Evolutionary conservation across 2,797 vertebrate genomes (phyloP).

Genomic region (Sebastes nivosus): DNA sequence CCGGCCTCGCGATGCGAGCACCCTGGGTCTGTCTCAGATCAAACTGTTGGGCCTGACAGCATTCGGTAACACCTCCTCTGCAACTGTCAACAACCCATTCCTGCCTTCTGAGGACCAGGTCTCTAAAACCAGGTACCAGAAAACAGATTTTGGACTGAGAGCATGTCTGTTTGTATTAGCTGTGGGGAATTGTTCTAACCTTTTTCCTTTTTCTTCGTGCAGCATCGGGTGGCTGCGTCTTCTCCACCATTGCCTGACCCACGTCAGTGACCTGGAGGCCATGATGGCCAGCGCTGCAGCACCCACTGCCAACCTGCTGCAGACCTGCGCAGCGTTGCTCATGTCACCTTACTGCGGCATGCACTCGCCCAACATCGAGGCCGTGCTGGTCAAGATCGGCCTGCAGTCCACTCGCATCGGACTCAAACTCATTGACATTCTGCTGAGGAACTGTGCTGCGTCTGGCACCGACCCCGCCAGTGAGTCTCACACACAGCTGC

Average conservation of each 20-base stretch:
- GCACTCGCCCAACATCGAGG: slow-evolving; percentile 99
- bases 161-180: not conserved
- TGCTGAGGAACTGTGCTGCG: slow-evolving; percentile 96
- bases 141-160: accelerated
- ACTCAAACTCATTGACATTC: slow-evolving; percentile 96
- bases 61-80: slow-evolving; percentile 97
- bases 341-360: slow-evolving; percentile 99
- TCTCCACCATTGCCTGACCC: slow-evolving; percentile 97
- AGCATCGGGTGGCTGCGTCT: slow-evolving; percentile 98
- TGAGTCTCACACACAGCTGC: slow-evolving; percentile 66
- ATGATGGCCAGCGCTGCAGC: slow-evolving; percentile 98
- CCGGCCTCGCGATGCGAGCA: slow-evolving; percentile 96
- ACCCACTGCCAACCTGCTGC: slow-evolving; percentile 96
- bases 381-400: slow-evolving; percentile 97
- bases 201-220: slow-evolving; percentile 15
- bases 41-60: slow-evolving; percentile 96
- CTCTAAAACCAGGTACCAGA: slow-evolving; percentile 94
- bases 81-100: slow-evolving; percentile 98
- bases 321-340: slow-evolving; percentile 95
- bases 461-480: slow-evolving; percentile 96
- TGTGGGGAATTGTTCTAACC: not conserved
- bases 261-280: slow-evolving; percentile 96
- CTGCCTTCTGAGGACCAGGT: slow-evolving; percentile 99
- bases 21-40: slow-evolving; percentile 95
- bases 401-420: slow-evolving; percentile 97